phyloP scores from a whole-genome alignment of 1,140 invertebrate species.

The Tetraneura akinire region DNA sequence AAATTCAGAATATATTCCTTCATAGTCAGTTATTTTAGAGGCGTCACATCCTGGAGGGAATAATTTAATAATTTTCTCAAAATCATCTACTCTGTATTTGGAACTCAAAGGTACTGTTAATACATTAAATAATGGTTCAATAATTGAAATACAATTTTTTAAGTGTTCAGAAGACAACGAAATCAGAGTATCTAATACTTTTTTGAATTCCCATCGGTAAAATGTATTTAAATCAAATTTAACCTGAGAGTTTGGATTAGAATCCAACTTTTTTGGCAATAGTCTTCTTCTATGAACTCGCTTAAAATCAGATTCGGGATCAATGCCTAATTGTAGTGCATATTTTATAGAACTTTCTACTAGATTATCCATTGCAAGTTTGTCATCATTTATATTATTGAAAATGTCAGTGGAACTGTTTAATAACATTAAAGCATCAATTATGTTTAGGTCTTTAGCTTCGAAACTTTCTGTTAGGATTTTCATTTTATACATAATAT shows the following conservation, averaged over 20 bases:
- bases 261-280: neutral
- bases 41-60: neutral
- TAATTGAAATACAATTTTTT: neutral
- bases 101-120: too few species aligned
- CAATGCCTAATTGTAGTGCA: neutral
- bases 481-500: slow-evolving; percentile 38
- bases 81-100: too few species aligned
- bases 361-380: neutral
- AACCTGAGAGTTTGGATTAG: neutral
- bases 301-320: neutral
- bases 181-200: too few species aligned
- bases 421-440: slow-evolving; percentile 15
- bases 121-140: slow-evolving; percentile 3
- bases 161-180: neutral
- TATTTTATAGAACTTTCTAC: neutral
- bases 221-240: slow-evolving; percentile 6
- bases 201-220: neutral
- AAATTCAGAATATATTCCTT: too few species aligned
- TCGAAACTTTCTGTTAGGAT: slow-evolving; percentile 10
- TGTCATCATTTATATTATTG: neutral
- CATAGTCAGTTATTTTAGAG: too few species aligned
- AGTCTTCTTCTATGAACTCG: too few species aligned
- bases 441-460: slow-evolving; percentile 22
- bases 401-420: neutral
- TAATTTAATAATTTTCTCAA: too few species aligned